Evolutionary conservation across 1,140 invertebrate genomes (phyloP).

Genomic region (Glossosoma conforme): DNA sequence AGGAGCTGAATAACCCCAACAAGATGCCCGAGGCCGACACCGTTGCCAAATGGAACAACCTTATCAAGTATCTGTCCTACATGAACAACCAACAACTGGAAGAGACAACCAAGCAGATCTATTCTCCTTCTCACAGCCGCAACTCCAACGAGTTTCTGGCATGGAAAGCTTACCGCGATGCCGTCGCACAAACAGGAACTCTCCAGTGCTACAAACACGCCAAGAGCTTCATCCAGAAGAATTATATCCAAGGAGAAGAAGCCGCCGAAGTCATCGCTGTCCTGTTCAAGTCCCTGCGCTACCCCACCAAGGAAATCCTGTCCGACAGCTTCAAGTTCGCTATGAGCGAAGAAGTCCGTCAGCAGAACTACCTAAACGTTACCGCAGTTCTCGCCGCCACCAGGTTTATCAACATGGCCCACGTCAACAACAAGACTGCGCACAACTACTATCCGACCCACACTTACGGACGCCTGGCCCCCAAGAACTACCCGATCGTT

Average conservation of each 20-base stretch:
- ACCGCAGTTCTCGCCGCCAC: slow-evolving; percentile 54
- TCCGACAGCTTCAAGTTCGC: slow-evolving; percentile 51
- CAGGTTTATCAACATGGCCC: slow-evolving; percentile 52
- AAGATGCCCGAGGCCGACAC: slow-evolving; percentile 54
- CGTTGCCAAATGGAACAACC: slow-evolving; percentile 56
- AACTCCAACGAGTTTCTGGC: neutral
- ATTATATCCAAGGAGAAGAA: slow-evolving; percentile 51
- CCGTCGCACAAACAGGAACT: slow-evolving; percentile 59
- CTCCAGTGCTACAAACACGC: slow-evolving; percentile 59
- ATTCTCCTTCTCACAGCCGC: neutral
- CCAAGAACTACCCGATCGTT: slow-evolving; percentile 47
- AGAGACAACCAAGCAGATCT: slow-evolving; percentile 35
- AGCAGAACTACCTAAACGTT: slow-evolving; percentile 47
- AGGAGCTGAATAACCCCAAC: slow-evolving; percentile 53
- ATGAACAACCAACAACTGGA: slow-evolving; percentile 56
- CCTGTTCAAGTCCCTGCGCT: slow-evolving; percentile 48
- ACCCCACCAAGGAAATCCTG: slow-evolving; percentile 60
- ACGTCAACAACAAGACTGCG: slow-evolving; percentile 50
- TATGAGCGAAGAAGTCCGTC: slow-evolving; percentile 43
- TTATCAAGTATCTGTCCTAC: slow-evolving; percentile 52
- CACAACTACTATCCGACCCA: slow-evolving; percentile 58
- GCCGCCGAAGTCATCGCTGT: slow-evolving; percentile 51
- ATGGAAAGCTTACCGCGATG: slow-evolving; percentile 59
- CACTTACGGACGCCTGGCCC: slow-evolving; percentile 51
- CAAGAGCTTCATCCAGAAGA: slow-evolving; percentile 53